Evolutionary conservation across 1,140 invertebrate genomes (phyloP).

Genomic region (Drosophila lacteicornis): DNA sequence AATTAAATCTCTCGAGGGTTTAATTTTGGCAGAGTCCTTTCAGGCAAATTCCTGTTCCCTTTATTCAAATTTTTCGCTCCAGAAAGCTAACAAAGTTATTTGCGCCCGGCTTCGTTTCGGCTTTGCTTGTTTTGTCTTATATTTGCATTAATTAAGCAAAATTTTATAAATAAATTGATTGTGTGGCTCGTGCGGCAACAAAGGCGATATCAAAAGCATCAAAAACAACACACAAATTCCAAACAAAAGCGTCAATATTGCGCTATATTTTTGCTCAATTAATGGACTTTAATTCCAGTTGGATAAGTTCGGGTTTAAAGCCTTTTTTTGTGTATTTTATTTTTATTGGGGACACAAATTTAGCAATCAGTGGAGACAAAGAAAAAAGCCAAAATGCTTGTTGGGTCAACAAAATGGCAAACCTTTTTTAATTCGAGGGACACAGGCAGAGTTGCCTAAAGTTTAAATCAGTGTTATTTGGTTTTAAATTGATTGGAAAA

Average conservation of each 20-base stretch:
- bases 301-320: conserved; percentile 55
- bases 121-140: conserved; percentile 39
- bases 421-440: conserved; percentile 7
- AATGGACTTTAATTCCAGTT: conserved; percentile 71
- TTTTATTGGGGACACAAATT: conserved; percentile 38
- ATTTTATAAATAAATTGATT: conserved; percentile 78
- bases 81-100: conserved; percentile 54
- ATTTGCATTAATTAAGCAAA: conserved; percentile 78
- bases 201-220: conserved; percentile 21
- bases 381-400: conserved; percentile 6
- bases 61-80: conserved; percentile 43
- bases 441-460: not conserved
- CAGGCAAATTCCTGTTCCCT: conserved; percentile 12
- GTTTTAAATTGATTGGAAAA: conserved; percentile 31
- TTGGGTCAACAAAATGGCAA: conserved; percentile 10
- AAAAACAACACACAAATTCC: conserved; percentile 28
- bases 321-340: conserved; percentile 10
- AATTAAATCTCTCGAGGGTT: conserved; percentile 27
- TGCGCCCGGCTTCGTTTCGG: conserved; percentile 22
- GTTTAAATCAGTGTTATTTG: conserved; percentile 7
- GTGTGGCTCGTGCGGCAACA: conserved; percentile 52
- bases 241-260: conserved; percentile 31
- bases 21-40: conserved; percentile 31
- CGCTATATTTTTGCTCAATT: conserved; percentile 57
- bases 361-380: conserved; percentile 30